Evolutionary conservation across 2,888 invertebrate genomes (phyloP).

Genomic region (Eupithecia vulgata): DNA sequence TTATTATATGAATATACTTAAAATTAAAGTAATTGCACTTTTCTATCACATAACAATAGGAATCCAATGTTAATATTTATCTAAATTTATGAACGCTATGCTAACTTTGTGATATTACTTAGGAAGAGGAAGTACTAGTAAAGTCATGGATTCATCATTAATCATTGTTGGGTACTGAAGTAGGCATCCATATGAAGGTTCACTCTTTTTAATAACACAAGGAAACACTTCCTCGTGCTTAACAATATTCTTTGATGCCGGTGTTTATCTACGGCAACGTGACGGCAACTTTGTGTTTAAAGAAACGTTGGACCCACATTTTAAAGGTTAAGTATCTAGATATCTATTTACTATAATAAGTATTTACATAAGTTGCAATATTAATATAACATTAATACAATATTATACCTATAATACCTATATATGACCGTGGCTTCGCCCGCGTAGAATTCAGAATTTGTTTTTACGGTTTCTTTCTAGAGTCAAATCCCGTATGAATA

Average conservation of each 20-base stretch:
- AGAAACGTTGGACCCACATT: background rate
- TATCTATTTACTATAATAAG: background rate
- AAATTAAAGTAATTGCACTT: too few species aligned
- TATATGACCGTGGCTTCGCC: too few species aligned
- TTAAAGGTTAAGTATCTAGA: background rate
- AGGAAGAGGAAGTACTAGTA: slow-evolving; percentile 2
- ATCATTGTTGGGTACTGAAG: background rate
- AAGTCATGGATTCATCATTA: background rate
- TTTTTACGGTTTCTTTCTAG: background rate
- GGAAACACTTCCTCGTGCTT: background rate
- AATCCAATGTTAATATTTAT: too few species aligned
- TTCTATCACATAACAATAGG: too few species aligned
- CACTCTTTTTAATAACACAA: background rate
- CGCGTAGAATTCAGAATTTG: background rate
- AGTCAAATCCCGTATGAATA: background rate
- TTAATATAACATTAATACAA: too few species aligned
- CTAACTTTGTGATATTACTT: background rate
- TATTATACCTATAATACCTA: too few species aligned
- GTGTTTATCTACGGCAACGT: background rate
- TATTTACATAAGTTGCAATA: too few species aligned
- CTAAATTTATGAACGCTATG: too few species aligned
- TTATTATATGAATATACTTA: too few species aligned
- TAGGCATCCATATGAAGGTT: background rate
- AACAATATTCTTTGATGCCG: background rate
- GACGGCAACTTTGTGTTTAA: too few species aligned